Evolutionary conservation across 2,888 invertebrate genomes (phyloP).

Genomic region (Xestia c-nigrum): DNA sequence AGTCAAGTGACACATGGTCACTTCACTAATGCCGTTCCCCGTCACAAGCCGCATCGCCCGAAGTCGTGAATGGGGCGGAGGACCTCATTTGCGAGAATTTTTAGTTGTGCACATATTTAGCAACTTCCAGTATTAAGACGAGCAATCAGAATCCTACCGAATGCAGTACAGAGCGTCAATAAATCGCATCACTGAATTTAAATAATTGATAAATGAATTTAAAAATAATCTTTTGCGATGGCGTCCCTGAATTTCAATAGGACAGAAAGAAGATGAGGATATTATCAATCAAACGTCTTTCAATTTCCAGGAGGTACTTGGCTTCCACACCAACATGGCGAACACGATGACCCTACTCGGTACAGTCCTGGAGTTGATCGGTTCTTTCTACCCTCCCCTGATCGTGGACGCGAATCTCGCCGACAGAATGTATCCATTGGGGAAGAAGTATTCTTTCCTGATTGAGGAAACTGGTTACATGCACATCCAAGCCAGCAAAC

Average conservation of each 20-base stretch:
- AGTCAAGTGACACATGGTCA: background rate
- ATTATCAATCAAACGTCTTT: too few species aligned
- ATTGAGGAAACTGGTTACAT: constrained; percentile 83
- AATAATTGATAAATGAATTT: background rate
- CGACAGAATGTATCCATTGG: constrained; percentile 78
- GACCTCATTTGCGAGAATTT: background rate
- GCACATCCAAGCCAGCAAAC: constrained; percentile 96
- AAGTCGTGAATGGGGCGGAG: background rate
- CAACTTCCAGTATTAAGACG: background rate
- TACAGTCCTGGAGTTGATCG: constrained; percentile 82
- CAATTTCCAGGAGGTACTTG: constrained; percentile 77
- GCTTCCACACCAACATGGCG: constrained; percentile 92
- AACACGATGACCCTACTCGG: constrained; percentile 53
- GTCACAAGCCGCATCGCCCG: background rate
- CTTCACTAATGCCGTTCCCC: background rate
- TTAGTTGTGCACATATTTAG: background rate
- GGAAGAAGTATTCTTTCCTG: constrained; percentile 60
- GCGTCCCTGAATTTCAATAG: background rate
- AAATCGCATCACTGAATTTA: background rate
- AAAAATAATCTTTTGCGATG: background rate
- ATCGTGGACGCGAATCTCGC: constrained; percentile 84
- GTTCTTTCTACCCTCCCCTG: constrained; percentile 89
- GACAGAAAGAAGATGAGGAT: background rate
- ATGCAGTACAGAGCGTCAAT: background rate
- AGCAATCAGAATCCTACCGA: background rate